Percentiles rank a stretch among this genome's conserved stretches.
These are phyloP conservation scores for Drosophila villosipedis DNA, from an alignment of 2,888 invertebrate genomes.

Conservation along the genomic window DNA sequence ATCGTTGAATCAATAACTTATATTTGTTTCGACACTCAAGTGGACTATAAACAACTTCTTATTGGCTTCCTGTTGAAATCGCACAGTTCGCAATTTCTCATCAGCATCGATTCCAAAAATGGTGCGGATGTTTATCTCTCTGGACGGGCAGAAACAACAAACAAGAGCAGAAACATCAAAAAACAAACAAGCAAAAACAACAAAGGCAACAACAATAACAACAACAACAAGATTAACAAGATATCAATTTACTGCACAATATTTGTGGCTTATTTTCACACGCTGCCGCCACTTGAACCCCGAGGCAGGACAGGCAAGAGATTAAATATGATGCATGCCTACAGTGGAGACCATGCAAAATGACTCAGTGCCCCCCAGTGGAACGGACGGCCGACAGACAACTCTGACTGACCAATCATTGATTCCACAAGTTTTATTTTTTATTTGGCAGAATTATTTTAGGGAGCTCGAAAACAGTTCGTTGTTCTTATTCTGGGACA, in stretches of 20 bases:
- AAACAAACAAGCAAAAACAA: slow-evolving; percentile 1
- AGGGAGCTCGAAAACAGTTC: slow-evolving; percentile 25
- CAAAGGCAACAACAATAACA: slow-evolving; percentile 1
- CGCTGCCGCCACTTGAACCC: slow-evolving; percentile 43
- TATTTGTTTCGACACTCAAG: slow-evolving; percentile 12
- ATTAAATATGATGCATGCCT: slow-evolving; percentile 59
- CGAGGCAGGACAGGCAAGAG: slow-evolving; percentile 28
- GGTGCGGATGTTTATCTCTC: slow-evolving; percentile 69
- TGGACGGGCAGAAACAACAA: slow-evolving; percentile 38
- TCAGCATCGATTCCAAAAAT: slow-evolving; percentile 17
- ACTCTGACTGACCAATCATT: slow-evolving; percentile 27
- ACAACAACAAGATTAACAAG: slow-evolving; percentile 49
- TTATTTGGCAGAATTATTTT: slow-evolving; percentile 13
- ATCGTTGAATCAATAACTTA: background rate
- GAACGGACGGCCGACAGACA: background rate
- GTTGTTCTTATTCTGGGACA: slow-evolving; percentile 40
- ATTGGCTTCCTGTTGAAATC: slow-evolving; percentile 34
- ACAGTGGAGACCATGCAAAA: slow-evolving; percentile 8
- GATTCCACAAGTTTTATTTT: slow-evolving; percentile 15
- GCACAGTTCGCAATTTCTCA: slow-evolving; percentile 41
- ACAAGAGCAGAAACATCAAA: slow-evolving; percentile 30
- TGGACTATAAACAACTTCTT: slow-evolving; percentile 25
- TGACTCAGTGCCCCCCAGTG: slow-evolving; percentile 35
- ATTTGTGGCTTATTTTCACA: slow-evolving; percentile 66
- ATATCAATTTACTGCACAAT: slow-evolving; percentile 61